Base-by-base conservation (phyloP, 2,888 invertebrate species). In the Aphrophora alni region DNA sequence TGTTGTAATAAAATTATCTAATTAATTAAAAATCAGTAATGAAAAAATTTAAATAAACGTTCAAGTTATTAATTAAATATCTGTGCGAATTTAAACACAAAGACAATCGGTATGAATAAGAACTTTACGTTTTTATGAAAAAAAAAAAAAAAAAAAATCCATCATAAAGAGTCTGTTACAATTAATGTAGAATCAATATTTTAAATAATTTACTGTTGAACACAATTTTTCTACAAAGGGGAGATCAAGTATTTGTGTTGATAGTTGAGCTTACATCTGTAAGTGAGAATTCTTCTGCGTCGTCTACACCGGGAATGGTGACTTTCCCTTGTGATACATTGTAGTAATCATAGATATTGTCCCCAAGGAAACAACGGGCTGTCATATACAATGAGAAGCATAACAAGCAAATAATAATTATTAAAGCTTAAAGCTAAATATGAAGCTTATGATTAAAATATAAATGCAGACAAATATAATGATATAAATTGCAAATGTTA, bases 301-400 rank as follows among this genome's bases (percentile, higher is more conserved):
- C 98, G 89, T 98, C 96, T 88, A 98, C 93, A 89, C 93, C 93
- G 87, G 97, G 96, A 88, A 98, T 97, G 86, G 95, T 94, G 86
- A 93, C 94, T 91, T 96, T 96, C 90, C 98, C 98, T 92, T 98
- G 98, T 88, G 97, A 93, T 88, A 97, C 92, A 92, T 95, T 96
- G 91, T 93, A 81, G 83, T 86, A 86, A 90, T 94, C 93, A 87
- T 89, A 90, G 90, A 95, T 89, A 89, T 95, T 92, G 89, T 95
- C 92, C 86, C 92, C 92, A 88, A 95, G 91, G 88, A 93, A 89
- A 89, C 93, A 92, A 81, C 83, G 82, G 38, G 85, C 86, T 86
- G 84, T 75, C 79, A 80, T 44, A 78, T 27, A 79, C 38, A 75
- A 80, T 38, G 38, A 38, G 12, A 5, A 78, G 59, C 59, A 59